Percentiles rank a stretch among this genome's conserved stretches.
These are phyloP conservation scores for Idaea straminata DNA, from an alignment of 2,888 invertebrate species.

Conservation along the genomic window DNA sequence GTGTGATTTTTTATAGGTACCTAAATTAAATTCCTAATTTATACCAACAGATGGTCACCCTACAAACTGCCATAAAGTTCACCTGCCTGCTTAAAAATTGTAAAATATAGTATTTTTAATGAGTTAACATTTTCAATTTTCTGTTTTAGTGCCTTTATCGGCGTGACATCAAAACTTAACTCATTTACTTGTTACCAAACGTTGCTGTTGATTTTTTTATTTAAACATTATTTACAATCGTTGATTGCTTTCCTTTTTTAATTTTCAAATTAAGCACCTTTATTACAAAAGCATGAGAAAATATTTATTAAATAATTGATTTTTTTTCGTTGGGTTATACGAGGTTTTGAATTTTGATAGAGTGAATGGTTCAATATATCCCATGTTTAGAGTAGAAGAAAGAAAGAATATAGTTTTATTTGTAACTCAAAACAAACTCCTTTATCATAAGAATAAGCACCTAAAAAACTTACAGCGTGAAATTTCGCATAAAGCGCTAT, in stretches of 20 bases:
- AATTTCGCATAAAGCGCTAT: no score
- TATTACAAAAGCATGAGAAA: slow-evolving; percentile 36
- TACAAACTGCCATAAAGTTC: slow-evolving; percentile 55
- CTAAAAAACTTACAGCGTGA: no score
- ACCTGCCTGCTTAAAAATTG: slow-evolving; percentile 74
- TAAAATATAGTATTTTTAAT: slow-evolving; percentile 79
- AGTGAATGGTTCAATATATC: slow-evolving; percentile 16
- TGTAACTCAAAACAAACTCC: no score
- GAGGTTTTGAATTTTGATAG: slow-evolving; percentile 32
- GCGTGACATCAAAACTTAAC: slow-evolving; percentile 76
- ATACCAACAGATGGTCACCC: slow-evolving; percentile 48
- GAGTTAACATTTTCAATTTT: slow-evolving; percentile 77
- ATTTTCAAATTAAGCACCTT: slow-evolving; percentile 38
- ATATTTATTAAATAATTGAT: slow-evolving; percentile 55
- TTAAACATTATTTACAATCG: slow-evolving; percentile 47
- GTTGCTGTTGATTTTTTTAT: slow-evolving; percentile 45
- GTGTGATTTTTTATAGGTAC: no score
- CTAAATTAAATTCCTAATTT: not conserved
- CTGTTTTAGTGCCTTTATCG: slow-evolving; percentile 73
- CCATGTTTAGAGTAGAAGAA: no score
- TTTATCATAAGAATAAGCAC: no score
- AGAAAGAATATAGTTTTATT: no score
- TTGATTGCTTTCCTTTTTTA: slow-evolving; percentile 70
- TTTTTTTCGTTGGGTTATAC: slow-evolving; percentile 47
- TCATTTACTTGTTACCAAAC: slow-evolving; percentile 56